Evolutionary conservation across 2,888 invertebrate species (phyloP).

Genomic region (Seira ritae): DNA sequence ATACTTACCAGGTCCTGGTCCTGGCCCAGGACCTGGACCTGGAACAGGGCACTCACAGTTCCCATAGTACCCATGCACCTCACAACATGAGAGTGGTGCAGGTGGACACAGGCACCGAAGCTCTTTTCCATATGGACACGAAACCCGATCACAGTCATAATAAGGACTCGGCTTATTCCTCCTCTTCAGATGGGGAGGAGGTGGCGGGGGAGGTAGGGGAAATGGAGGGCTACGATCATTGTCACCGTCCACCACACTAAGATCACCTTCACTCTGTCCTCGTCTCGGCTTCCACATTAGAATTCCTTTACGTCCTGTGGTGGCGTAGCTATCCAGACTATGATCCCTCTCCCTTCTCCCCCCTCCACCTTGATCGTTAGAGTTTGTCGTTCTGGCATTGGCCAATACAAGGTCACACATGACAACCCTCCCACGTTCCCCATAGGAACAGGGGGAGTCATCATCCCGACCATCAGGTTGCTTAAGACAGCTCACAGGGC

Average conservation of each 20-base stretch:
- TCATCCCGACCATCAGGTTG: slow-evolving; percentile 46
- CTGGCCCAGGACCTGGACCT: slow-evolving; percentile 13
- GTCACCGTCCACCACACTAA: slow-evolving; percentile 42
- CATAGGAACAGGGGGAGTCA: slow-evolving; percentile 55
- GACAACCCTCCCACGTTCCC: slow-evolving; percentile 60
- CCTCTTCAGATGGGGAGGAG: slow-evolving; percentile 63
- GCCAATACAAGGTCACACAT: slow-evolving; percentile 73
- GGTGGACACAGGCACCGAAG: slow-evolving; percentile 69
- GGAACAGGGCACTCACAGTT: slow-evolving; percentile 25
- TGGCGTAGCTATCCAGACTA: slow-evolving; percentile 69
- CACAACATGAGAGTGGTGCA: slow-evolving; percentile 64
- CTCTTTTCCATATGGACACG: slow-evolving; percentile 68
- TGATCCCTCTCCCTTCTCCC: slow-evolving; percentile 54
- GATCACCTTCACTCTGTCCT: slow-evolving; percentile 71
- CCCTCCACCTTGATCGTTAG: slow-evolving; percentile 42
- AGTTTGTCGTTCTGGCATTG: slow-evolving; percentile 60
- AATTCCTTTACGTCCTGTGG: slow-evolving; percentile 61
- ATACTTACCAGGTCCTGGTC: slow-evolving; percentile 27
- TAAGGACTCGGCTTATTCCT: slow-evolving; percentile 61
- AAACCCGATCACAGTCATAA: slow-evolving; percentile 68
- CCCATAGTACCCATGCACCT: slow-evolving; percentile 48
- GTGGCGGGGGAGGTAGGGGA: slow-evolving; percentile 70
- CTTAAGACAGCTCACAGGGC: slow-evolving; percentile 55
- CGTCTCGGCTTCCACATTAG: slow-evolving; percentile 68
- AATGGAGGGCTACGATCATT: slow-evolving; percentile 44